Base-by-base conservation (phyloP, 1,140 invertebrate genomes). In the Wasmannia auropunctata region DNA sequence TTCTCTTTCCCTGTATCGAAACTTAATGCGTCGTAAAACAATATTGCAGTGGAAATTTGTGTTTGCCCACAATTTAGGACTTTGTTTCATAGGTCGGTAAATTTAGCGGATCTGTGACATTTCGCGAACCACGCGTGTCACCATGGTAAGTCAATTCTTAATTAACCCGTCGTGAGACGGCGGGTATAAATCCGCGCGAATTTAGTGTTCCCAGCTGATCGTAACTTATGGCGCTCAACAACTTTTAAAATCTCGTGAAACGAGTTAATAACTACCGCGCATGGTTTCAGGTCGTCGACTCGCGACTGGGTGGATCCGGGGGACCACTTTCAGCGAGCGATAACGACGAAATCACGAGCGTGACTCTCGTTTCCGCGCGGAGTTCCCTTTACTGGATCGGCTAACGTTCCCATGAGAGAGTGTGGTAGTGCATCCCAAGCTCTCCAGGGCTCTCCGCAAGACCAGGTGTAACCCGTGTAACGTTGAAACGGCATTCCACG, bases 391-490 rank as follows among this genome's bases (percentile, higher is more conserved):
- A 89, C 89, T 74, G 22, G 69, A 69, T 80, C 74, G 74, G n/a
- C 74, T 76, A 74, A 85, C 88, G 75, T 87, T 90, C 89, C 86
- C 89, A 85, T 85, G 88, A 76, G 69, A 81, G 60, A 67, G 31
- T 70, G 51, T 69, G 16, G 69, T 86, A n/a, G 87, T 88, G 67
- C 60, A 72, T 54, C 67, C n/a, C n/a, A n/a, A n/a, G n/a, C n/a
- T n/a, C n/a, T n/a, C 49, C 63, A 19, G 63, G 54, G 85, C 54
- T 77, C 79, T 19, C 28, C 79, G 85, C 89, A 87, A 90, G 85
- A 90, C 88, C 88, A 90, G 88, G 88, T 90, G 49, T 90, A 89
- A 90, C 79, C 74, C 75, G 88, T 90, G 49, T 90, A 89, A 90
- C 79, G 79, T 79, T 87, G 88, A 60, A 90, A 77, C 88, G 76